Evolutionary conservation across 2,888 invertebrate genomes (phyloP).

Genomic region (Ceramica pisi): DNA sequence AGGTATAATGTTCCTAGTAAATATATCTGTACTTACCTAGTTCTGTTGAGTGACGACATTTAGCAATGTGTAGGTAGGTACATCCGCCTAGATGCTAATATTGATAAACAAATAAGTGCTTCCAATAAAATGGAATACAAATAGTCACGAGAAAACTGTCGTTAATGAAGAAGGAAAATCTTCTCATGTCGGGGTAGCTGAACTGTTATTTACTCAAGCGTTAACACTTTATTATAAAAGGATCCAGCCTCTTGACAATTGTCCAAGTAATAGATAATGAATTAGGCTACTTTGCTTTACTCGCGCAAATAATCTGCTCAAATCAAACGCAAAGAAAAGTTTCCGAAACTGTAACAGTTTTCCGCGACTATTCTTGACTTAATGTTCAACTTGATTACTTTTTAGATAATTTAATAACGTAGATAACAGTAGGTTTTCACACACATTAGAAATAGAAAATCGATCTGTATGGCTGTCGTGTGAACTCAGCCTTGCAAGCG

Average conservation of each 20-base stretch:
- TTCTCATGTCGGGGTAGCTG: conserved; percentile 40
- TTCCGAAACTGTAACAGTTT: not conserved
- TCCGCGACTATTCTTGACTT: not conserved
- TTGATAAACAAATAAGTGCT: conserved; percentile 10
- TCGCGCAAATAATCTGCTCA: conserved; percentile 1
- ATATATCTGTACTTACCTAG: not conserved
- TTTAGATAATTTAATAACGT: conserved; percentile 14
- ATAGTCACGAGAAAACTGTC: conserved; percentile 40
- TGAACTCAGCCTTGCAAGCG: conserved; percentile 48
- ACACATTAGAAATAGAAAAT: conserved; percentile 52
- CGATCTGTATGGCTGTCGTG: conserved; percentile 45
- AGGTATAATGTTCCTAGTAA: not conserved
- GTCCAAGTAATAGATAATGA: conserved; percentile 45
- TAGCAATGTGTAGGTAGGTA: conserved; percentile 2
- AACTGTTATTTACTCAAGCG: conserved; percentile 46
- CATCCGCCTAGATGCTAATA: conserved; percentile 23
- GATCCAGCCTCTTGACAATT: conserved; percentile 15
- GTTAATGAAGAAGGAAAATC: conserved; percentile 35
- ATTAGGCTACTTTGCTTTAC: conserved; percentile 21
- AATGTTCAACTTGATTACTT: conserved; percentile 10
- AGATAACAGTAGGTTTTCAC: conserved; percentile 34
- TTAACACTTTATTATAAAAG: conserved; percentile 42
- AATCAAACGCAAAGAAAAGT: conserved; percentile 9
- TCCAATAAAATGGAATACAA: conserved; percentile 36
- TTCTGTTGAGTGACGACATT: not conserved